Percentiles rank a stretch among this genome's conserved stretches.
phyloP scores from a whole-genome alignment of 2,797 vertebrate species.

The Danionella dracula region DNA sequence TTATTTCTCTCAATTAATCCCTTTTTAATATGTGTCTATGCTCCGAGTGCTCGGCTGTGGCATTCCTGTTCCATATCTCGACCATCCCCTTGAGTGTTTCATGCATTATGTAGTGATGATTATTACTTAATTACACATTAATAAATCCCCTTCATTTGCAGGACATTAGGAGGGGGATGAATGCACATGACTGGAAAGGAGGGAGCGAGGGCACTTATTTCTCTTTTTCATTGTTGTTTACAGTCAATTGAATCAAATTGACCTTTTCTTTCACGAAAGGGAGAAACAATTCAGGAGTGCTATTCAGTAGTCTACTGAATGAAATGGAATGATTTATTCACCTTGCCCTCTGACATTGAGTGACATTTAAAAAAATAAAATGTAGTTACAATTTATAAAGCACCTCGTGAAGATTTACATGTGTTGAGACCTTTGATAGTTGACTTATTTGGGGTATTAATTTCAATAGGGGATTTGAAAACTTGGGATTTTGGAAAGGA shows the following conservation, averaged over 20 bases:
- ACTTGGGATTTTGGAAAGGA: neutral
- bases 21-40: slow-evolving; percentile 76
- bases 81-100: slow-evolving; percentile 70
- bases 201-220: slow-evolving; percentile 46
- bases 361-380: too few species aligned
- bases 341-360: slow-evolving; percentile 2
- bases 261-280: slow-evolving; percentile 48
- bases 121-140: slow-evolving; percentile 85
- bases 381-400: too few species aligned
- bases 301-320: slow-evolving; percentile 29
- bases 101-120: slow-evolving; percentile 81
- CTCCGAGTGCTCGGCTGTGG: slow-evolving; percentile 57
- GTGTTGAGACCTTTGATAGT: neutral
- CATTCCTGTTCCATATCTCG: slow-evolving; percentile 56
- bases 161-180: slow-evolving; percentile 78
- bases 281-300: slow-evolving; percentile 14
- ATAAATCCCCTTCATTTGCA: slow-evolving; percentile 81
- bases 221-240: slow-evolving; percentile 56
- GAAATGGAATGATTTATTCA: slow-evolving; percentile 46
- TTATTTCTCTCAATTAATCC: slow-evolving; percentile 77
- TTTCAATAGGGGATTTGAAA: neutral
- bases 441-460: slow-evolving; percentile 13
- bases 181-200: slow-evolving; percentile 64
- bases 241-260: slow-evolving; percentile 51
- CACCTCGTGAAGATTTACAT: neutral